Evolutionary conservation across 1,140 invertebrate genomes (phyloP), one percentile per base, ranked within the genome.

Genomic region (Diorhabda carinulata): DNA sequence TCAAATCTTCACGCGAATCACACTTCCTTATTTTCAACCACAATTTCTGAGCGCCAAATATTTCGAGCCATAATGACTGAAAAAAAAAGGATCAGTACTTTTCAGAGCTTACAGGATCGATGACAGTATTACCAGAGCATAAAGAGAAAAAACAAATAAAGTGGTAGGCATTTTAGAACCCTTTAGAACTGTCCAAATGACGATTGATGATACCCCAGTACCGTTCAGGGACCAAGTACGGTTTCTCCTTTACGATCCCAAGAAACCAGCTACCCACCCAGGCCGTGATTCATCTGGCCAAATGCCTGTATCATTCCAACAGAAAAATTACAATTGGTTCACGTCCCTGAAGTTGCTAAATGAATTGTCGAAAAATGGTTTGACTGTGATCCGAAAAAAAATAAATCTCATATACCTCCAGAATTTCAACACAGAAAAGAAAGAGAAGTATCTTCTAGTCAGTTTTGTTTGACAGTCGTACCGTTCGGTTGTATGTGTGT

Each of bases 201-300:
- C 44, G 7, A 73, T 82, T 56, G 80, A 82, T 72, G 80, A 83
- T 71, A 74, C 75, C 74, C 72, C 82, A 3, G 64, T 70, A 42
- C 25, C 4, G 10, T 67, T 67, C 63, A 61, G 64, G 57, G 65
- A 60, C 59, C 56, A 59, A 43, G 66, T 56, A 57, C 40, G 56
- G 63, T 70, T 70, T 42, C 43, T 61, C 56, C 57, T 67, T 10
- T 70, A 70, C 41, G 59, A 52, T 41, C 64, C 58, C 40, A 61
- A 40, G 6, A 70, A 70, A 58, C 64, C 69, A 45, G 65, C 59
- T 41, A n/a, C 58, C 58, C 3, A 60, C 25, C 7, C 10, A 60
- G 25, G 58, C 58, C 41, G 58, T 60, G 8, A 41, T 60, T 60
- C 58, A 25, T 25, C 58, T 60, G 10, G 25, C 58, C 8, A 66